A percentile compares a stretch with the other conserved stretches of the same genome.
These are phyloP conservation scores for Pelagia noctiluca DNA, from an alignment of 30 jellyfish, hydroid and myxozoan species.

Conservation along the genomic window DNA sequence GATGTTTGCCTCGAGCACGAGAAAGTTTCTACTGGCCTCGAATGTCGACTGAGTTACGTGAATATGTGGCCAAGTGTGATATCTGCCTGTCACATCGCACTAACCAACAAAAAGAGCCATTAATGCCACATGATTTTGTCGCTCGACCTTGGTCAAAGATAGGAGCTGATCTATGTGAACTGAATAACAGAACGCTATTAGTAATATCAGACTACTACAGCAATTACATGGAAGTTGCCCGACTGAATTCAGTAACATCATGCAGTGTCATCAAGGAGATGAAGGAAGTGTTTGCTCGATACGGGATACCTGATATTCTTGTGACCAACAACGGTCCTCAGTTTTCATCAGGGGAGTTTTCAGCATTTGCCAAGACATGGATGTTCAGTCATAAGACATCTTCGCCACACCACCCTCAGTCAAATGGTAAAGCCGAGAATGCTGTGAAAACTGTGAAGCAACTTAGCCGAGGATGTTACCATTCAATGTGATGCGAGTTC, in stretches of 20 bases:
- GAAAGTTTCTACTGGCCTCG: slow-evolving; percentile 39
- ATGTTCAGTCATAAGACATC: slow-evolving; percentile 28
- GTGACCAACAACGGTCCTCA: slow-evolving; percentile 33
- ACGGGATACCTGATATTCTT: slow-evolving; percentile 22
- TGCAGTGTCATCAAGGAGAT: slow-evolving; percentile 28
- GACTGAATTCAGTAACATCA: slow-evolving; percentile 20
- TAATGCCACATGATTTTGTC: slow-evolving; percentile 12
- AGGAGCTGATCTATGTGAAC: slow-evolving; percentile 35
- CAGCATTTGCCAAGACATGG: slow-evolving; percentile 31
- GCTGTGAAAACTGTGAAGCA: slow-evolving; percentile 28
- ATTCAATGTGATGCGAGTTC: slow-evolving; percentile 35
- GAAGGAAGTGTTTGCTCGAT: slow-evolving; percentile 31
- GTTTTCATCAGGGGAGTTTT: slow-evolving; percentile 11
- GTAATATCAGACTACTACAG: slow-evolving; percentile 14
- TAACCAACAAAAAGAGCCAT: slow-evolving; percentile 26
- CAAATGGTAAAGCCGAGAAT: slow-evolving; percentile 30
- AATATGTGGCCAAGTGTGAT: slow-evolving; percentile 34
- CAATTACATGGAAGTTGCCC: slow-evolving; percentile 27
- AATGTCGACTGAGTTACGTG: slow-evolving; percentile 27
- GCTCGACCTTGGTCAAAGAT: slow-evolving; percentile 40
- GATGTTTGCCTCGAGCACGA: slow-evolving; percentile 34
- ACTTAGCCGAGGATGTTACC: slow-evolving; percentile 26
- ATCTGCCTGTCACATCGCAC: slow-evolving; percentile 33
- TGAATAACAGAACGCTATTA: slow-evolving; percentile 17
- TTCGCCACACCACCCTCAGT: slow-evolving; percentile 35